These are phyloP conservation scores for Sarotherodon lohbergeri DNA, from an alignment of 2,113 vertebrate genomes.

Conservation along the genomic window DNA sequence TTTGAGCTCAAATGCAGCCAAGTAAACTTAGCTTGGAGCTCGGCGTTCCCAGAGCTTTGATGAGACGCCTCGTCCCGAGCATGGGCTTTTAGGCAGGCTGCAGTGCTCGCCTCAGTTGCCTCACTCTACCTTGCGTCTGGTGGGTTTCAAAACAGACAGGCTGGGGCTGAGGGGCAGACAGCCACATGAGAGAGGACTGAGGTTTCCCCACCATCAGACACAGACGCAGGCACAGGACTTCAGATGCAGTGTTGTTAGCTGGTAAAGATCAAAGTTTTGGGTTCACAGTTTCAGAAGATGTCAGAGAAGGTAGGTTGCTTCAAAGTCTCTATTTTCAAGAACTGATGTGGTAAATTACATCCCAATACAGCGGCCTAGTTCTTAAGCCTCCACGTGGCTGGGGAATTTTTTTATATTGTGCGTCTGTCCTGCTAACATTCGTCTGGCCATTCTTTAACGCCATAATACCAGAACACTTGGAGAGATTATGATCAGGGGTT, in stretches of 20 bases:
- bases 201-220: conserved; percentile 5
- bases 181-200: conserved; percentile 39
- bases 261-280: background rate
- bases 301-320: background rate
- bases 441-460: background rate
- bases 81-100: background rate
- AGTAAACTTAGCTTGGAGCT: conserved; percentile 38
- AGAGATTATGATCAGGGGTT: background rate
- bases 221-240: background rate
- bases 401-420: background rate
- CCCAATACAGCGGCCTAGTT: background rate
- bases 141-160: conserved; percentile 26
- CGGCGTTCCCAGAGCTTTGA: conserved; percentile 40
- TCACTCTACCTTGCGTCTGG: background rate
- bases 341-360: background rate
- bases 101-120: conserved; percentile 36
- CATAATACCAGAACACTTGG: background rate
- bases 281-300: background rate
- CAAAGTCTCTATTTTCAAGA: background rate
- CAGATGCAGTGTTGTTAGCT: background rate
- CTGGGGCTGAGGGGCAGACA: conserved; percentile 21
- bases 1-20: conserved; percentile 48
- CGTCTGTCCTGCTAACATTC: background rate
- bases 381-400: background rate
- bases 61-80: conserved; percentile 10